Evolutionary conservation across 2,113 vertebrate species (phyloP).

Genomic region (Lophius piscatorius): DNA sequence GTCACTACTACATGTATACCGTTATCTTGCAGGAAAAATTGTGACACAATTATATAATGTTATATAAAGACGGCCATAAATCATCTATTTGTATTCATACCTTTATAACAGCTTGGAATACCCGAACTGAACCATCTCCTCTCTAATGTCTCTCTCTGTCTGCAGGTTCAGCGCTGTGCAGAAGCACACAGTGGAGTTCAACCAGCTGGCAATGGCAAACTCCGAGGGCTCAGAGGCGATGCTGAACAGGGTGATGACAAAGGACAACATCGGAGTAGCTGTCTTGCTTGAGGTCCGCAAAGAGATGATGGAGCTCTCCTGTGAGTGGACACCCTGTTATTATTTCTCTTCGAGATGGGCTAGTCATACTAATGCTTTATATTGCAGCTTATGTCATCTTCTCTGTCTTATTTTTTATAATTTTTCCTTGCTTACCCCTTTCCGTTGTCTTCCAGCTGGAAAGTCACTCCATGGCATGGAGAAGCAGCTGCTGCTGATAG

Average conservation of each 20-base stretch:
- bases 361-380: no score
- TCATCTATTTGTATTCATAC: no score
- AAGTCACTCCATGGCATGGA: constrained; percentile 91
- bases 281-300: constrained; percentile 93
- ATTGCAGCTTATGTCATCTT: no score
- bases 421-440: not conserved
- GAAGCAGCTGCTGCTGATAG: constrained; percentile 94
- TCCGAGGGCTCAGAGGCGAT: constrained; percentile 97
- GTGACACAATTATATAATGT: no score
- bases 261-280: constrained; percentile 97
- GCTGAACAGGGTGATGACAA: constrained; percentile 99
- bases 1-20: no score
- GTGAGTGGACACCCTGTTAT: constrained; percentile 76
- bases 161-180: constrained; percentile 94
- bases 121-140: not conserved
- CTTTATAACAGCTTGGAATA: not conserved
- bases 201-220: constrained; percentile 98
- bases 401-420: no score
- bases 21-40: no score
- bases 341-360: not conserved
- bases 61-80: no score
- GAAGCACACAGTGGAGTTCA: constrained; percentile 98
- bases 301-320: constrained; percentile 92
- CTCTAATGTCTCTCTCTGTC: not conserved
- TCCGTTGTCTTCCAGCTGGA: constrained; percentile 78